Evolutionary conservation across 2,888 invertebrate genomes (phyloP).

Genomic region (Choreutis nemorana): DNA sequence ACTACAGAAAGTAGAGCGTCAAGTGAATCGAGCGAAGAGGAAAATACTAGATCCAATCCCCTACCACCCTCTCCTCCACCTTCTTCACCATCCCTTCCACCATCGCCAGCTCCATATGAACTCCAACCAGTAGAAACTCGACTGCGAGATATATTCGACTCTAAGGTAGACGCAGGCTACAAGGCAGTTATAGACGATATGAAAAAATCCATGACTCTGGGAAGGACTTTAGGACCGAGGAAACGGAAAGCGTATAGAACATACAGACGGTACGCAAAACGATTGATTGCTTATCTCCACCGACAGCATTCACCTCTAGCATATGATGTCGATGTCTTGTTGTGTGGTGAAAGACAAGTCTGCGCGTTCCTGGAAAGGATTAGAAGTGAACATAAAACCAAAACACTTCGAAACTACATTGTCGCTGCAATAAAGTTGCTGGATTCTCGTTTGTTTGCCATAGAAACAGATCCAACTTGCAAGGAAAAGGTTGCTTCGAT

Average conservation of each 20-base stretch:
- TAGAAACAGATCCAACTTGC: slow-evolving; percentile 56
- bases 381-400: slow-evolving; percentile 53
- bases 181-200: slow-evolving; percentile 63
- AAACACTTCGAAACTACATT: slow-evolving; percentile 56
- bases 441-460: slow-evolving; percentile 56
- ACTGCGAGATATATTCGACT: slow-evolving; percentile 53
- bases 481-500: slow-evolving; percentile 60
- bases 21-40: slow-evolving; percentile 59
- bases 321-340: slow-evolving; percentile 55
- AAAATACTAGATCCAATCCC: slow-evolving; percentile 39
- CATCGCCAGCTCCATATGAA: slow-evolving; percentile 53
- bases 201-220: slow-evolving; percentile 64
- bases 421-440: slow-evolving; percentile 58
- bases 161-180: slow-evolving; percentile 61
- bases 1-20: slow-evolving; percentile 41
- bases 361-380: slow-evolving; percentile 55
- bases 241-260: slow-evolving; percentile 59
- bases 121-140: slow-evolving; percentile 54
- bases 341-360: slow-evolving; percentile 56
- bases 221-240: slow-evolving; percentile 46
- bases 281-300: slow-evolving; percentile 53
- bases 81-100: slow-evolving; percentile 50
- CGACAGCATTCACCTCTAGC: slow-evolving; percentile 59
- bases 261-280: slow-evolving; percentile 55
- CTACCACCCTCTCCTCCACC: slow-evolving; percentile 53